Evolutionary conservation across 2,888 invertebrate species (phyloP).

Genomic region (Melanchra persicariae): DNA sequence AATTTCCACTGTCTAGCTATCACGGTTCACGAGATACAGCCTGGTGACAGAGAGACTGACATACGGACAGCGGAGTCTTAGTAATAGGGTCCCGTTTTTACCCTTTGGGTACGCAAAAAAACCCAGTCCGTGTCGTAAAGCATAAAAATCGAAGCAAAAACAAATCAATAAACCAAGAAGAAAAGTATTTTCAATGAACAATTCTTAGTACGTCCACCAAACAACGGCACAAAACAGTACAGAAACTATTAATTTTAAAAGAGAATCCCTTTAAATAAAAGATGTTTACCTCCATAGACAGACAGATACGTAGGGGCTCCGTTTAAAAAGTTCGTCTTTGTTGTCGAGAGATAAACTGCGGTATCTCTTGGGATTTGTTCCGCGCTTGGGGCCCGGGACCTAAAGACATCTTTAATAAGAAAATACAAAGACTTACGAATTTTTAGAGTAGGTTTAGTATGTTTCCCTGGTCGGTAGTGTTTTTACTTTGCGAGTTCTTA

Average conservation of each 20-base stretch:
- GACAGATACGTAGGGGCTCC: conserved; percentile 63
- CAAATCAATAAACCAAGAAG: conserved; percentile 5
- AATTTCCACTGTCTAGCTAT: no score
- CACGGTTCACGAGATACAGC: no score
- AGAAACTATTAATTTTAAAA: conserved; percentile 64
- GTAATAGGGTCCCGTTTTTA: no score
- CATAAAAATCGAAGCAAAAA: neutral
- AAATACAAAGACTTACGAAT: conserved; percentile 64
- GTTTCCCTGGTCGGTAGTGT: conserved; percentile 43
- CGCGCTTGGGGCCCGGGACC: conserved; percentile 60
- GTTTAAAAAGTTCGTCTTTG: conserved; percentile 70
- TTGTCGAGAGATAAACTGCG: conserved; percentile 72
- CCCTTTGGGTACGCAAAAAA: no score
- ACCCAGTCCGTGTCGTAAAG: neutral
- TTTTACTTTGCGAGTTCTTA: conserved; percentile 30
- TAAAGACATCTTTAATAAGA: conserved; percentile 68
- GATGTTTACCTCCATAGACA: conserved; percentile 58
- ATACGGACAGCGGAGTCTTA: no score
- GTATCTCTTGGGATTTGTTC: conserved; percentile 70
- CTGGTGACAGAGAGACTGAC: no score
- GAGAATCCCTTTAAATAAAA: conserved; percentile 59
- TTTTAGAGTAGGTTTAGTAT: conserved; percentile 51
- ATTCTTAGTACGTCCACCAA: conserved; percentile 17
- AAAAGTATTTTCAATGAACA: conserved; percentile 30
- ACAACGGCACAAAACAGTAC: conserved; percentile 16